These are phyloP conservation scores for Montipora cactus DNA, from an alignment of 64 coral and sea anemone genomes.

Conservation along the genomic window DNA sequence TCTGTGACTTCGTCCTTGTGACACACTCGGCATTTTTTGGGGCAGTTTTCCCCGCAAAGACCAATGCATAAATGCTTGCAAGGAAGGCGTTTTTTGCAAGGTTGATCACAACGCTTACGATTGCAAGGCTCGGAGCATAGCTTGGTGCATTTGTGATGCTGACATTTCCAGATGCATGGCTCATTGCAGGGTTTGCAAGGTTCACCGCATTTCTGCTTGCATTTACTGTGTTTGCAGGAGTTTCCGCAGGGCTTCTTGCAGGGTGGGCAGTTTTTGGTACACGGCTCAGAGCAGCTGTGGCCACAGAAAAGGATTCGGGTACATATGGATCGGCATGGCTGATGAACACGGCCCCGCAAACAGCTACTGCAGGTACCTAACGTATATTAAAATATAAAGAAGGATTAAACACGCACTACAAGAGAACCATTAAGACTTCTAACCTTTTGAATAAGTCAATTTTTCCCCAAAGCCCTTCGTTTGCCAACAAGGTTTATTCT, in stretches of 20 bases:
- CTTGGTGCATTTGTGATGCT: slow-evolving; percentile 58
- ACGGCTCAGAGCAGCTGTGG: slow-evolving; percentile 57
- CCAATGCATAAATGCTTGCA: slow-evolving; percentile 79
- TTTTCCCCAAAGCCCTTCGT: no score
- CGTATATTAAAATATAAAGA: not conserved
- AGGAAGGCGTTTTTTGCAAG: slow-evolving; percentile 34
- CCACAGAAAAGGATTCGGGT: slow-evolving; percentile 61
- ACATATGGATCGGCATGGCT: slow-evolving; percentile 43
- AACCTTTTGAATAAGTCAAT: no score
- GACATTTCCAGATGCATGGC: slow-evolving; percentile 51
- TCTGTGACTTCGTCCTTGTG: slow-evolving; percentile 69
- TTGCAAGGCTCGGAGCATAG: slow-evolving; percentile 62
- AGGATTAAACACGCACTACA: not conserved
- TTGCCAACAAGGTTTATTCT: no score
- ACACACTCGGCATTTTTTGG: slow-evolving; percentile 78
- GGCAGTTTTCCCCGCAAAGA: slow-evolving; percentile 80
- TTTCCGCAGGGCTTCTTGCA: slow-evolving; percentile 62
- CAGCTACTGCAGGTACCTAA: slow-evolving; percentile 41
- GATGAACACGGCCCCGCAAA: slow-evolving; percentile 28
- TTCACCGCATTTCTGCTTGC: slow-evolving; percentile 70
- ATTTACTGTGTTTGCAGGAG: slow-evolving; percentile 64
- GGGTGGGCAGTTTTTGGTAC: slow-evolving; percentile 79
- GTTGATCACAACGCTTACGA: slow-evolving; percentile 48
- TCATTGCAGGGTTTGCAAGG: slow-evolving; percentile 56
- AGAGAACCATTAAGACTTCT: no score